Percentiles rank a stretch among this genome's conserved stretches.
These are phyloP conservation scores for Cephalotes varians DNA, from an alignment of 2,888 invertebrate genomes.

Conservation along the genomic window DNA sequence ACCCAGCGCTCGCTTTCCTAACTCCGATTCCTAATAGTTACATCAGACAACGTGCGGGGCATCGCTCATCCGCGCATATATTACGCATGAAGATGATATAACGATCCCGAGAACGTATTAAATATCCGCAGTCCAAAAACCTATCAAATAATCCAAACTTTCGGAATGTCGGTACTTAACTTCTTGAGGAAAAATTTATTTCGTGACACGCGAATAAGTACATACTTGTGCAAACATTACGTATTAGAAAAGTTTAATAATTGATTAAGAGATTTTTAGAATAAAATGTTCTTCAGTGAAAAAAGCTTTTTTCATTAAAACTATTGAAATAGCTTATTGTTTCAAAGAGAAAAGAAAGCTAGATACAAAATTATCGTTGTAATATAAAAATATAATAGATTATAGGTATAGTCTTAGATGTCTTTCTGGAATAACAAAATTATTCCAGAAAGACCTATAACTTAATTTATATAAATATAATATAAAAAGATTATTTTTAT, in stretches of 20 bases:
- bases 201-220: not conserved
- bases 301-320: not conserved
- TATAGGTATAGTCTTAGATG: not conserved
- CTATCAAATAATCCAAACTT: slow-evolving; percentile 10
- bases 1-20: slow-evolving; percentile 68
- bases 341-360: not conserved
- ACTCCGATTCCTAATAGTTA: slow-evolving; percentile 72
- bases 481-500: not conserved
- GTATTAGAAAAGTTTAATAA: slow-evolving; percentile 7
- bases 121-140: slow-evolving; percentile 7
- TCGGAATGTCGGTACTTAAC: not conserved
- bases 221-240: not conserved
- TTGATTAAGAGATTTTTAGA: not conserved
- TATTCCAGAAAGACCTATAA: not conserved
- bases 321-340: not conserved
- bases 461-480: not conserved
- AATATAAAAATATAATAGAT: not conserved
- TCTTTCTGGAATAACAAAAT: not conserved
- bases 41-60: slow-evolving; percentile 52
- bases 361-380: not conserved
- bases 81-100: slow-evolving; percentile 35
- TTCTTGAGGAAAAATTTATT: slow-evolving; percentile 23
- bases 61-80: slow-evolving; percentile 43
- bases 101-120: slow-evolving; percentile 13
- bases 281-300: not conserved